Conservation (phyloP, 2,797 vertebrate species). For the Myotis vivesi region DNA sequence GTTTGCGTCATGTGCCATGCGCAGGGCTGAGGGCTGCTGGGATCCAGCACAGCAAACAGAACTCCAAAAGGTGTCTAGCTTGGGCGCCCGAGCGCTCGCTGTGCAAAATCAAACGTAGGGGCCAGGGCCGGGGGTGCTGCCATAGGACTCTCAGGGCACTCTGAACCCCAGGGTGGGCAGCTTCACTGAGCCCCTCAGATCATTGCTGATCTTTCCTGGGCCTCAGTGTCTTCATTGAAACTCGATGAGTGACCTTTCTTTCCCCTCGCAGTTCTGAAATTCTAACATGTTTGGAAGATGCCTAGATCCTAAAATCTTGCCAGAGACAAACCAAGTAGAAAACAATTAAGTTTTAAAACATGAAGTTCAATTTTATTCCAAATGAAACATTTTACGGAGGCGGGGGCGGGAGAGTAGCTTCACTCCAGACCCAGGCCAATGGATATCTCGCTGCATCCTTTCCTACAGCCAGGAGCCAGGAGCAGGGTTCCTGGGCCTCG, state of each 20-base stretch:
- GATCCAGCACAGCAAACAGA: neutral
- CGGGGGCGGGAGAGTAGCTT: neutral
- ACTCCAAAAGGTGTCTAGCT: neutral
- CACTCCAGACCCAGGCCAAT: conserved; percentile 72
- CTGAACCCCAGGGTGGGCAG: neutral
- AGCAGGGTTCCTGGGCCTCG: conserved; percentile 66
- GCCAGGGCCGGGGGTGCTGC: neutral
- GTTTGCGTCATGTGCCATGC: neutral
- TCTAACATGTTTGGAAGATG: neutral
- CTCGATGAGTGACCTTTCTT: neutral
- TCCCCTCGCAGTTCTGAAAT: neutral
- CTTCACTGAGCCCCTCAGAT: neutral
- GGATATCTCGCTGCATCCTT: conserved; percentile 69
- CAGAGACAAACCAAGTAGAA: conserved; percentile 19
- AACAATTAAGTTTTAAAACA: conserved; percentile 33
- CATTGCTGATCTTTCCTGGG: neutral
- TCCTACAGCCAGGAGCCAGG: conserved; percentile 67
- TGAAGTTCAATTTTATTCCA: neutral
- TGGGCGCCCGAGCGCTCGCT: neutral
- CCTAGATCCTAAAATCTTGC: conserved; percentile 7
- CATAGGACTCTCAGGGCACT: neutral
- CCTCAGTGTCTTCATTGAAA: neutral
- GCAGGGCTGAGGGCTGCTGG: neutral
- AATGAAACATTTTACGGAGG: neutral
- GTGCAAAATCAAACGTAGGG: neutral